Evolutionary conservation across 2,113 vertebrate genomes (phyloP), one percentile per base, ranked within the genome.

Genomic region (Aspidoscelis tigris): DNA sequence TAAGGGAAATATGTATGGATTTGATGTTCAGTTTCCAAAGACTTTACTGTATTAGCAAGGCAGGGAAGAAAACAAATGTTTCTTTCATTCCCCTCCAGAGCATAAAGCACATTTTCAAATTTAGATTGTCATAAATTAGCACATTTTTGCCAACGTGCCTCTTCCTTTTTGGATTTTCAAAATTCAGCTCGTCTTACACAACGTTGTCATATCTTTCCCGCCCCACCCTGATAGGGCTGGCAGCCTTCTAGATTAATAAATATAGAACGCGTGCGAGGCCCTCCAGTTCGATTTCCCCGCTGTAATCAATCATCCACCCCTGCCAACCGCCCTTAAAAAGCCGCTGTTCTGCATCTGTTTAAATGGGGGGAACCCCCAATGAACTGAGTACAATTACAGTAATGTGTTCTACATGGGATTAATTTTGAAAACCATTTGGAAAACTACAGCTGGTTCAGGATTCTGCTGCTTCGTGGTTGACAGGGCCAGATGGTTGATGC

Each of bases 81-180:
- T 14, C 47, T 70, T 20, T 26, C 4, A 39, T 6, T 55, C 26
- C n/a, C 14, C 26, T 33, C 0, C 66, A 53, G 44, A 24, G 22
- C 47, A 55, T 71, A 55, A 71, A 58, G n/a, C 47, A 69, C 20
- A 81, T 39, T 39, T 81, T 50, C 66, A 69, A 66, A 80, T 80
- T 80, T 70, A 21, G n/a, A 53, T 39, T 53, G n/a, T 21, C 78
- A 80, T 70, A 50, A 70, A 80, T 70, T 80, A 80, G 66, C 78
- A 70, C 26, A 26, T 80, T 50, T 61, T 81, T 81, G 44, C 55
- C 79, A 39, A 61, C 26, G 53, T 7, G 11, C 9, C 66, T 71
- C 4, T 44, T 80, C 44, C 33, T 44, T 80, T 53, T 47, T 16
- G 76, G 58, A 65, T 65, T 22, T 50, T 50, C 66, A 24, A 70